phyloP scores from a whole-genome alignment of 2,797 vertebrate species.

The Sciaenops ocellatus region DNA sequence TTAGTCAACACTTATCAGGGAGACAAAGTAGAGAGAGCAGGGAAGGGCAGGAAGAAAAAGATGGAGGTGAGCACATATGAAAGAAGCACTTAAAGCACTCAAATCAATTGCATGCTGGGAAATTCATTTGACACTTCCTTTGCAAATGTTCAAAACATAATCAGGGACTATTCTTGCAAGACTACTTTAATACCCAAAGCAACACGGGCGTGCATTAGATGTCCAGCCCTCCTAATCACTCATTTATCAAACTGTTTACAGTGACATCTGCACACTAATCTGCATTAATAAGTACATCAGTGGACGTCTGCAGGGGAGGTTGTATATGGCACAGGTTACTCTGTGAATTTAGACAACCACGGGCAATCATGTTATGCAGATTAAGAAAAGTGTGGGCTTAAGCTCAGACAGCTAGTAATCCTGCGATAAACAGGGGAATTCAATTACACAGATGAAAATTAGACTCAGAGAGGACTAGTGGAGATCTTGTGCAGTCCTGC shows the following conservation, averaged over 20 bases:
- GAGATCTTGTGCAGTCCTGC: slow-evolving; percentile 23
- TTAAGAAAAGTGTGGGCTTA: slow-evolving; percentile 54
- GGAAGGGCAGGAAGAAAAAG: slow-evolving; percentile 29
- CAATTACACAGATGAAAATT: slow-evolving; percentile 48
- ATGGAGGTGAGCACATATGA: slow-evolving; percentile 35
- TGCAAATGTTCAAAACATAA: slow-evolving; percentile 56
- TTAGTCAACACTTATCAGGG: neutral
- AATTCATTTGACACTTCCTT: slow-evolving; percentile 67
- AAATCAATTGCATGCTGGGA: slow-evolving; percentile 67
- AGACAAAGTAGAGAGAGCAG: neutral
- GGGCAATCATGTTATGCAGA: slow-evolving; percentile 52
- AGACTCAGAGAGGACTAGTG: neutral
- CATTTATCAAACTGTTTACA: slow-evolving; percentile 9
- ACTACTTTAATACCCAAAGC: neutral
- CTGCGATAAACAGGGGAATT: slow-evolving; percentile 42
- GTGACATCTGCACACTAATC: slow-evolving; percentile 32
- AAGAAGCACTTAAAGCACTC: slow-evolving; percentile 45
- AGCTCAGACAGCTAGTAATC: slow-evolving; percentile 50
- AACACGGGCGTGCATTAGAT: neutral
- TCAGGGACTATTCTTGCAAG: slow-evolving; percentile 39
- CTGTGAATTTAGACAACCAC: slow-evolving; percentile 36
- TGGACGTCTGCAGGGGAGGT: slow-evolving; percentile 3
- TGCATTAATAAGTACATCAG: neutral
- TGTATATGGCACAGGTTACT: slow-evolving; percentile 29
- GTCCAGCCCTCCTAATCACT: neutral